Base-by-base conservation (phyloP, 2,888 invertebrate genomes). In the Cephus pulcher region DNA sequence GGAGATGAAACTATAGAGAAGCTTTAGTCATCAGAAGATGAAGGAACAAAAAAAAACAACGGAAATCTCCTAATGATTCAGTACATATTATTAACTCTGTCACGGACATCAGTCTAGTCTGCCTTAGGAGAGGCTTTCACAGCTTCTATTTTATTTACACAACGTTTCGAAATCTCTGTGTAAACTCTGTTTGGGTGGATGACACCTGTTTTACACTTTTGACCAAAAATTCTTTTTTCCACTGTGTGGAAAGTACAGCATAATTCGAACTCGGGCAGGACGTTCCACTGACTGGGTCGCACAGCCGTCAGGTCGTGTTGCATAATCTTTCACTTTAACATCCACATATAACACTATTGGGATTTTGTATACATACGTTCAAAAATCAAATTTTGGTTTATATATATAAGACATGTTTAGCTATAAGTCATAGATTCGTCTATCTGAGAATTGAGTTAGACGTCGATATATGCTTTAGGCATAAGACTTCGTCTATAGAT, bases 1-100 rank as follows among this genome's bases (percentile, higher is more conserved):
- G 1, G 9, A 32, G 3, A 71, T 15, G 0, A 71, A 71, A 1
- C 12, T 12, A 12, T 9, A 12, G 70, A 33, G 71, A 1, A 71
- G 71, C 56, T 56, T 56, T 56, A 56, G 56, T 56, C 56, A 56
- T 56, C 15, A 2, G 9, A 2, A 56, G 23, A 56, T 9, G 9
- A 56, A 23, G 0, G 23, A 56, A 56, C 9, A 15, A 56, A 56
- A 37, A 12, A 40, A 56, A 56, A 23, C 56, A 23, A 15, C 23
- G 23, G 23, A 56, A 56, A 23, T 15, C 56, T 40, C 15, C 70
- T 71, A 71, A 71, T 23, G 71, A 71, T 34, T 71, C 32, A 9
- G 32, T 71, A 23, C 32, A 11, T 71, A 71, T 71, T 71, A 71
- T 71, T 71, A 71, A 71, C 71, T 71, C 71, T 12, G 71, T 32